Conservation (phyloP, 2,888 invertebrate species). For the Parasteatoda lunata region DNA sequence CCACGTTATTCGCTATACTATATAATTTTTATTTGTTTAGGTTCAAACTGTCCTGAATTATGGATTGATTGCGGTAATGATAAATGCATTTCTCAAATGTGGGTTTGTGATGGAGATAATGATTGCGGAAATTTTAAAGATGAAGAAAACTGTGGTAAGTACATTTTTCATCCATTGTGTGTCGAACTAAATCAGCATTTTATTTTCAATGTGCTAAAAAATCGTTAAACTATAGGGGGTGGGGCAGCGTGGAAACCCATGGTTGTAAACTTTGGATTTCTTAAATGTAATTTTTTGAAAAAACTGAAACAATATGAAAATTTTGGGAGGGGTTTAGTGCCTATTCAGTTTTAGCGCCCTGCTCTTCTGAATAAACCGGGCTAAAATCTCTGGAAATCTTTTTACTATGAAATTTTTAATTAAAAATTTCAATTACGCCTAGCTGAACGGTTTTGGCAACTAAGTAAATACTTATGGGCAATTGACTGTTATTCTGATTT, state of each 20-base stretch:
- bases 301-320: neutral
- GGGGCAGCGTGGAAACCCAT: neutral
- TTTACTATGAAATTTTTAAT: no score
- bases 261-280: neutral
- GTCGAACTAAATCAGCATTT: neutral
- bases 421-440: no score
- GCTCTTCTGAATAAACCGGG: no score
- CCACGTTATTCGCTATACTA: neutral
- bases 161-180: neutral
- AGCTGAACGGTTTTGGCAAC: no score
- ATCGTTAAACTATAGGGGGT: neutral
- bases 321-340: neutral
- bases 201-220: neutral
- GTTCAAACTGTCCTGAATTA: slow-evolving; percentile 6
- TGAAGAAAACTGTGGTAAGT: slow-evolving; percentile 76
- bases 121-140: slow-evolving; percentile 93
- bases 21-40: neutral
- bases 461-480: no score
- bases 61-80: slow-evolving; percentile 55
- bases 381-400: no score
- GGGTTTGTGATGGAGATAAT: slow-evolving; percentile 91
- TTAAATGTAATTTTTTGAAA: neutral
- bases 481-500: no score
- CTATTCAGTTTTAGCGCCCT: no score
- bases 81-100: slow-evolving; percentile 78